These are phyloP conservation scores for Pogona vitticeps DNA, from an alignment of 2,113 vertebrate species.

Conservation along the genomic window DNA sequence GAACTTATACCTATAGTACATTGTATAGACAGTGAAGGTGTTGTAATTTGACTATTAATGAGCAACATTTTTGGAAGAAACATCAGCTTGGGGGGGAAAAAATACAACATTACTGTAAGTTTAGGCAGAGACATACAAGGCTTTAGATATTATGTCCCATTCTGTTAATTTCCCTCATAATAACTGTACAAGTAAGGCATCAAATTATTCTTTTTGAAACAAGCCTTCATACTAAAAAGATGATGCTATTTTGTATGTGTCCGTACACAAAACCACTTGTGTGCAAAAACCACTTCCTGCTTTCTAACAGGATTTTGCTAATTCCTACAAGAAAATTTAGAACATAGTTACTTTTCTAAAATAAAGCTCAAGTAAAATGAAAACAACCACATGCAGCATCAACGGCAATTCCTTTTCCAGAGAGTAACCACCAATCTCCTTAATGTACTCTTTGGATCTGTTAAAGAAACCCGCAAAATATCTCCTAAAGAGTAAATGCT, in stretches of 20 bases:
- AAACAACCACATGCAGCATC: not conserved
- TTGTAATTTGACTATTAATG: not conserved
- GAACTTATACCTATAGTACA: not conserved
- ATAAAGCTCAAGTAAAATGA: not conserved
- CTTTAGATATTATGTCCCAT: not conserved
- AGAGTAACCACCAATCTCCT: not conserved
- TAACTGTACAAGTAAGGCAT: not conserved
- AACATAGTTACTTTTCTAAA: not conserved
- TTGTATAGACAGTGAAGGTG: fast-evolving
- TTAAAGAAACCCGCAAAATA: not conserved
- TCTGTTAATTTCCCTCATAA: not conserved
- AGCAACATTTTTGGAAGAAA: not conserved
- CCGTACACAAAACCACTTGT: not conserved
- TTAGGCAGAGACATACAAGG: not conserved
- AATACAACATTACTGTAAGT: no score
- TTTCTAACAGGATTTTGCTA: not conserved
- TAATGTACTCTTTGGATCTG: not conserved
- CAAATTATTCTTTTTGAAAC: not conserved
- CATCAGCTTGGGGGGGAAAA: no score
- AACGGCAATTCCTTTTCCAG: not conserved
- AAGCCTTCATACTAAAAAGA: not conserved
- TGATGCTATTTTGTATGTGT: not conserved
- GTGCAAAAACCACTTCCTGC: not conserved
- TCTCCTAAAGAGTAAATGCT: not conserved
- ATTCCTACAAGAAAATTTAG: conserved; percentile 9